Evolutionary conservation across 2,888 invertebrate species (phyloP).

Genomic region (Notodonta ziczac): DNA sequence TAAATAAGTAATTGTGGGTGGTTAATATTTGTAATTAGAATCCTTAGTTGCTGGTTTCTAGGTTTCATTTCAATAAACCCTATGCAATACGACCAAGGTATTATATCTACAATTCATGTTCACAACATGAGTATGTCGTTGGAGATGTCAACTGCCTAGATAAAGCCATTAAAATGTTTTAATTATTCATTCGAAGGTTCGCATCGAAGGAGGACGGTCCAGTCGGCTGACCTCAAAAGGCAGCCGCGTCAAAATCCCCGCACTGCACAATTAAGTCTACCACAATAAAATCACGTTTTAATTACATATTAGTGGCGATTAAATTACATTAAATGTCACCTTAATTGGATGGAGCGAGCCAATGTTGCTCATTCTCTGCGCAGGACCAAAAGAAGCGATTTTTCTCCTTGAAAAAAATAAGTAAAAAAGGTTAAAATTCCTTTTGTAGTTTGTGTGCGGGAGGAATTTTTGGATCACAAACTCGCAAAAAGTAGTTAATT

Average conservation of each 20-base stretch:
- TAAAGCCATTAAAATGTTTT: slow-evolving; percentile 61
- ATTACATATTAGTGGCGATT: slow-evolving; percentile 68
- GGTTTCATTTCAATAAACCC: slow-evolving; percentile 66
- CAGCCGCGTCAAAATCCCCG: slow-evolving; percentile 55
- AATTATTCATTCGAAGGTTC: slow-evolving; percentile 51
- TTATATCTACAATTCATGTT: slow-evolving; percentile 63
- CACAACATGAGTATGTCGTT: slow-evolving; percentile 35
- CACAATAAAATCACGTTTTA: slow-evolving; percentile 73
- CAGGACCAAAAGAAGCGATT: slow-evolving; percentile 27
- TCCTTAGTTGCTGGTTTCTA: slow-evolving; percentile 58
- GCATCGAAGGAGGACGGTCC: slow-evolving; percentile 27
- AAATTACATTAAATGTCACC: slow-evolving; percentile 65
- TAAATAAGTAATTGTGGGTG: slow-evolving; percentile 56
- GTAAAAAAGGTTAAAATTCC: slow-evolving; percentile 14
- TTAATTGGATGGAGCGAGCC: slow-evolving; percentile 59
- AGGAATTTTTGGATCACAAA: slow-evolving; percentile 47
- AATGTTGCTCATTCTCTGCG: slow-evolving; percentile 27
- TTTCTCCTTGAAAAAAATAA: slow-evolving; percentile 22
- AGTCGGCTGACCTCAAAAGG: slow-evolving; percentile 60
- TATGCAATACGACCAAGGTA: slow-evolving; percentile 56
- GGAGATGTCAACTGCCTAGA: slow-evolving; percentile 50
- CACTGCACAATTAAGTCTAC: slow-evolving; percentile 64
- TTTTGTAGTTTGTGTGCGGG: slow-evolving; percentile 31
- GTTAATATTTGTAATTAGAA: slow-evolving; percentile 58
- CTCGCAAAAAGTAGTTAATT: slow-evolving; percentile 49